Base-by-base conservation (phyloP, 2,113 vertebrate genomes). In the Cinclus cinclus region DNA sequence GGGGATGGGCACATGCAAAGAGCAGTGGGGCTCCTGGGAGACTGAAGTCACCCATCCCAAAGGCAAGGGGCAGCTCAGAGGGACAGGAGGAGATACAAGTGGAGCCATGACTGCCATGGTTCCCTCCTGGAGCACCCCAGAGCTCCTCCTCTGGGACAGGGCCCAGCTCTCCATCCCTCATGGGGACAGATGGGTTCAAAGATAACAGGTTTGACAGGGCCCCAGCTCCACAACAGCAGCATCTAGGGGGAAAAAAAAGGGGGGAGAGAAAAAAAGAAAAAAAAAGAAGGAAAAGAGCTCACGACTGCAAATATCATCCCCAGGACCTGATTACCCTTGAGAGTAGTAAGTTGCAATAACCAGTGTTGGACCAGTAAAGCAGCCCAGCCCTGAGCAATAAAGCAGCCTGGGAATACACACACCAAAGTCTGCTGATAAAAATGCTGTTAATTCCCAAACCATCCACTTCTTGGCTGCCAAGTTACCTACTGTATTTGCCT, bases 21-120 rank as follows among this genome's bases (percentile, higher is more conserved):
- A 17, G 19, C 55, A 49, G 44, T 8, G 11, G 8, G 53, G 44
- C 17, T 64, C 52, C 69, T 23, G 28, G 46, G 13, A 41, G 46
- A 22, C 35, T 21, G 27, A 30, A 46, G 25, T 19, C 25, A 44
- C 2, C 59, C 37, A 14, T 24, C 25, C 50, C 84, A 44, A 58
- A 65, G 69, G 52, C 81, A 64, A 60, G 46, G 22, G 33, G 35
- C 50, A 52, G 42, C 56, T 58, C 7, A 1, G 55, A 53, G 28
- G 55, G 46, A 8, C 39, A 46, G 39, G 5, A 76, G 33, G 17
- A 28, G 35, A 31, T 19, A 20, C 2, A 14, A 35, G 10, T 0
- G 7, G 33, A 63, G 58, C 35, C 11, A 4, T 0, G 1, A n/a
- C 24, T 33, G 27, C 35, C 25, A 11, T 0, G 1, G 47, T 3